These are phyloP conservation scores for Gavia stellata DNA, from an alignment of 2,113 vertebrate genomes.

Conservation along the genomic window DNA sequence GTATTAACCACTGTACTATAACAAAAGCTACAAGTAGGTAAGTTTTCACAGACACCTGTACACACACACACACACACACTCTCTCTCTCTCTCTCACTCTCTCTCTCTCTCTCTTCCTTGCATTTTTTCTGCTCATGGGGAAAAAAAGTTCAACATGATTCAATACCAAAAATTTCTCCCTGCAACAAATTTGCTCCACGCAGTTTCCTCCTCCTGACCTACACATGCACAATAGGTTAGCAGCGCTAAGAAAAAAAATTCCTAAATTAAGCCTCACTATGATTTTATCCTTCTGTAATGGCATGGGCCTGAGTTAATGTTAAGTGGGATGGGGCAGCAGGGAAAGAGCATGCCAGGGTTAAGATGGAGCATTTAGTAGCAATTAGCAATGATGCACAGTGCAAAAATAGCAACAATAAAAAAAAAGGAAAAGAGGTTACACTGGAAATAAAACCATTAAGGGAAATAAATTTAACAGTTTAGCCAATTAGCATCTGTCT, in stretches of 20 bases:
- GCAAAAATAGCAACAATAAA: slow-evolving; percentile 47
- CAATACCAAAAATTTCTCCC: neutral
- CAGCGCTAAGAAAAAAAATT: neutral
- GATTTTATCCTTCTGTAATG: slow-evolving; percentile 47
- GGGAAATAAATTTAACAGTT: slow-evolving; percentile 49
- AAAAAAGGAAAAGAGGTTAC: neutral
- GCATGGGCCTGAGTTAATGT: slow-evolving; percentile 43
- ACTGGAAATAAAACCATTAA: slow-evolving; percentile 49
- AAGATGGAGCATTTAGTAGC: slow-evolving; percentile 50
- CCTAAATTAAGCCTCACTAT: neutral
- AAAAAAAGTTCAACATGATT: neutral
- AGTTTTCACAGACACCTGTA: neutral
- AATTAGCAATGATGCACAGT: slow-evolving; percentile 62
- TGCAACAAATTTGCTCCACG: neutral
- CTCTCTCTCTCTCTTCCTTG: neutral
- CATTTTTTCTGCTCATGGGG: neutral
- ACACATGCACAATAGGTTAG: neutral
- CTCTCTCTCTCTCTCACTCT: no score
- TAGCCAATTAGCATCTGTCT: slow-evolving; percentile 60
- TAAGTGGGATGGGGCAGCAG: slow-evolving; percentile 47
- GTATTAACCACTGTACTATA: neutral
- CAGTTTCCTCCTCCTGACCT: neutral
- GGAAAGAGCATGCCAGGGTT: slow-evolving; percentile 32
- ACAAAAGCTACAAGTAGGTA: neutral
- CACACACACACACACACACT: neutral